These are phyloP conservation scores for Capreolus pygargus DNA, from an alignment of 2,113 vertebrate species.

Conservation along the genomic window DNA sequence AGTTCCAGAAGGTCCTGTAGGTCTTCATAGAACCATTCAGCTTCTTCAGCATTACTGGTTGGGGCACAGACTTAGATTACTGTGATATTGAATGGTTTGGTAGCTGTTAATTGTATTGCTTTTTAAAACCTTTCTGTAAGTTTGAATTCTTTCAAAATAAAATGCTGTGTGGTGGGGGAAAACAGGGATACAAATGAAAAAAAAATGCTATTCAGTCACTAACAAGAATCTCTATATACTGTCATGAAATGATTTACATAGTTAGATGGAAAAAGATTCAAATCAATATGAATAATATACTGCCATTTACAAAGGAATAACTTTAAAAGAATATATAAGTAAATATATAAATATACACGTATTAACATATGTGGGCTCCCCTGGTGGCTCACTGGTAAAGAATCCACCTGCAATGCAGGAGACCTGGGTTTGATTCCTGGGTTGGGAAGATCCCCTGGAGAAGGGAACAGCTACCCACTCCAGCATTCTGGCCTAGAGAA, in stretches of 20 bases:
- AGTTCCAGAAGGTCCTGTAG: neutral
- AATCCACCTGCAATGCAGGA: neutral
- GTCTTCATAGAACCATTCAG: neutral
- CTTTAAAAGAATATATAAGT: neutral
- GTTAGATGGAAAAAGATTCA: neutral
- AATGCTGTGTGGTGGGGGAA: neutral
- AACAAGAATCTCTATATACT: neutral
- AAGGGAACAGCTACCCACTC: neutral
- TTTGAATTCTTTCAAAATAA: conserved; percentile 25
- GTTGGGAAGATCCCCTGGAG: neutral
- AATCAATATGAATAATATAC: neutral
- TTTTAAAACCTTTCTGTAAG: neutral
- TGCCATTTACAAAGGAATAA: neutral
- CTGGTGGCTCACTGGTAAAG: neutral
- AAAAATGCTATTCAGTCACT: neutral
- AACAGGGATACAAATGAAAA: neutral
- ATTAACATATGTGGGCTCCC: neutral
- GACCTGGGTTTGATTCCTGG: neutral
- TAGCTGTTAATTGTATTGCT: neutral
- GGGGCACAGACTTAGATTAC: neutral
- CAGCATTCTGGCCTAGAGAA: neutral
- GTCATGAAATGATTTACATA: neutral
- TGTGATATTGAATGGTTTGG: neutral
- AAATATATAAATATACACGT: neutral
- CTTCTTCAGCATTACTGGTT: neutral